Evolutionary conservation across 2,113 vertebrate genomes (phyloP), one percentile per base, ranked within the genome.

Genomic region (Canis aureus): DNA sequence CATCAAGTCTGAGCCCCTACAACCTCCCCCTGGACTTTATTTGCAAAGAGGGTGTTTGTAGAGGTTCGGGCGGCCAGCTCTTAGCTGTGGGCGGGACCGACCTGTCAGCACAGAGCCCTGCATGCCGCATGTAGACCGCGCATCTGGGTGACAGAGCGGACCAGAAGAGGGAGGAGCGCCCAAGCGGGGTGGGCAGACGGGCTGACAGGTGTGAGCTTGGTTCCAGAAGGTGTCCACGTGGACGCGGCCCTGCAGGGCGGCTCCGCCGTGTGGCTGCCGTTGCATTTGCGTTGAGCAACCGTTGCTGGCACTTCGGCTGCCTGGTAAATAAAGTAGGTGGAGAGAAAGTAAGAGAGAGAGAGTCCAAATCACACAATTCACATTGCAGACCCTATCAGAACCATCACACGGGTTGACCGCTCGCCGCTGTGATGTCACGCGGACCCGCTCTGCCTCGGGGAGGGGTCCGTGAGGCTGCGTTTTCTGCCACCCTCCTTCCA

Each of bases 241-340:
- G 66, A 32, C 29, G 7, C 8, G 29, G 66, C 2, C 66, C 15
- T n/a, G 66, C 29, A n/a, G 15, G 7, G 15, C 7, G 29, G 16
- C 29, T 2, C 15, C 15, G 13, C 29, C 6, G 7, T 67, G 7
- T 3, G 3, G 6, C 15, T 17, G 29, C 6, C 29, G 9, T n/a
- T 69, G 32, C 67, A n/a, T 69, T 69, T 69, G 32, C 25, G 8
- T 27, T 12, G 62, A 64, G 11, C 5, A 11, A 25, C 60, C 3
- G 9, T 25, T 3, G 23, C 60, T 3, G 10, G 23, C 23, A 11
- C 1, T 3, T 27, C 25, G 12, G 67, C 32, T 69, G 32, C 32
- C 3, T 3, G 19, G 32, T n/a, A n/a, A 19, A 69, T n/a, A 10
- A 19, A 35, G 67, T 19, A n/a, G 67, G 32, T 3, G 32, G 32